Base-by-base conservation (phyloP, 2,113 vertebrate species). In the Labrus mixtus region DNA sequence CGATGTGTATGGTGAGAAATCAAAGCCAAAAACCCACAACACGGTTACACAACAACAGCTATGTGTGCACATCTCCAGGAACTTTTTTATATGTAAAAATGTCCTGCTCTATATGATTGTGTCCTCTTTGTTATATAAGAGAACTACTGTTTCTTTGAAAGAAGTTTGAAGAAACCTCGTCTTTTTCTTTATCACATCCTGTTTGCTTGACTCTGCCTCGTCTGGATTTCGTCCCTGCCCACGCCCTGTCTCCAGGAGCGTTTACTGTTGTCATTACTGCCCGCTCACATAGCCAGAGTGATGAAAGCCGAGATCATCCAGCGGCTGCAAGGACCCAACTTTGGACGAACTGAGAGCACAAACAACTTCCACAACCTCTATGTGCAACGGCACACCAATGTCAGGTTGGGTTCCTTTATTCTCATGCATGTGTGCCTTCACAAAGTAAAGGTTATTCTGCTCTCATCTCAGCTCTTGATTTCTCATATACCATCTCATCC, bases 241-340 rank as follows among this genome's bases (percentile, higher is more conserved):
- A 37, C 8, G 61, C 16, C 59, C 3, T 64, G 46, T 73, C 63
- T 73, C 17, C 55, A 99, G 98, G 98, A 99, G 70, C 96, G 98
- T 6, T 93, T 99, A 13, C 93, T 99, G 1, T 93, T 99, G 36
- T 99, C 98, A 65, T 82, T 99, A 68, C 93, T 99, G 59, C 98
- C 98, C 0, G 96, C 98, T 58, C 98, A 99, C 82, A 99, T 99
- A 17, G 98, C 98, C 74, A 93, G 96, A 88, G 97, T 98, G 83
- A 99, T 99, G 98, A 99, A 99, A 82, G 97, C 96, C 0, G 98
- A 99, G 93, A 99, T 99, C 89, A 99, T 99, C 90, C 98, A 99
- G 91, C 93, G 98, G 73, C 90, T 99, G 29, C 96, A 99, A 87
- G 98, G 97, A 43, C 98, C 98, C n/a, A 97, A 96, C 76, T 97